A percentile compares a stretch with the other conserved stretches of the same genome.
Conservation (phyloP, 2,797 vertebrate species). For the Rallus crepitans region DNA sequence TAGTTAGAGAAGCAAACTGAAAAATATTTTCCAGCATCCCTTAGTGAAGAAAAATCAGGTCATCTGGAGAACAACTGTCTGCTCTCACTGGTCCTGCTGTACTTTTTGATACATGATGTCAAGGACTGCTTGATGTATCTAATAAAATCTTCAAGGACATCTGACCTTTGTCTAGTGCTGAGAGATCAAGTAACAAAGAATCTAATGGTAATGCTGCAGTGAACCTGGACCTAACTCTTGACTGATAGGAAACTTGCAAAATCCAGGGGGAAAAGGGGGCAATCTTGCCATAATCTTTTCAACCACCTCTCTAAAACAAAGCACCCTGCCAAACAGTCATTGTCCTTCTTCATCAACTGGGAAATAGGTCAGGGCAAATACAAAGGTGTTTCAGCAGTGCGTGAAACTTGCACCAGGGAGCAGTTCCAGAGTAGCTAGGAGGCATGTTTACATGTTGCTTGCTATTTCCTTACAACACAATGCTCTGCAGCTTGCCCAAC, state of each 20-base stretch:
- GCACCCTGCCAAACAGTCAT: neutral
- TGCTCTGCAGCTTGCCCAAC: neutral
- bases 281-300: neutral
- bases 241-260: neutral
- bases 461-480: neutral
- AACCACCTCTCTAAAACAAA: neutral
- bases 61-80: neutral
- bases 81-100: neutral
- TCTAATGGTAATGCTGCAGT: neutral
- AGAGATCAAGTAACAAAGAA: neutral
- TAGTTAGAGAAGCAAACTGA: neutral
- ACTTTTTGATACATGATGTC: neutral
- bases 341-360: neutral
- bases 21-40: neutral
- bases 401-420: neutral
- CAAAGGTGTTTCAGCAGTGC: neutral
- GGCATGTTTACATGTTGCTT: neutral
- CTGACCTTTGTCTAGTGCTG: neutral
- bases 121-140: neutral
- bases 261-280: neutral
- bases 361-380: neutral
- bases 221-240: neutral
- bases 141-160: neutral
- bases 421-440: accelerated
- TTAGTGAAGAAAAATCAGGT: neutral